These are phyloP conservation scores for Drosophila melanica DNA, from an alignment of 1,140 invertebrate genomes.

Conservation along the genomic window DNA sequence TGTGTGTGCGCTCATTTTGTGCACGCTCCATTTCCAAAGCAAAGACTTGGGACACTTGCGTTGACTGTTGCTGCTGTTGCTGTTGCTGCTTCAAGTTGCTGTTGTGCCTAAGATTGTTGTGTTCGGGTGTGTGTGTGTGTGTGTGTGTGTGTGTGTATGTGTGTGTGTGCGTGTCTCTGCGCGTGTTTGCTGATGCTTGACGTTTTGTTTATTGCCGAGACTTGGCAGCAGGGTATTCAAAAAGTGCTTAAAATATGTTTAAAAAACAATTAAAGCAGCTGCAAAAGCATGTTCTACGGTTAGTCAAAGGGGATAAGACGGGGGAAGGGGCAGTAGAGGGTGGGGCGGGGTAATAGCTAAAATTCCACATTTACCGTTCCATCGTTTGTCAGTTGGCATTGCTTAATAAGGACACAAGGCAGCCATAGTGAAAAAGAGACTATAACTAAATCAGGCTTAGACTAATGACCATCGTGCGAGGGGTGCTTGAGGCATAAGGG, in stretches of 20 bases:
- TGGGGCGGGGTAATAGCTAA: constrained; percentile 27
- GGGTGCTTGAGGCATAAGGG: not conserved
- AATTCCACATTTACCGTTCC: constrained; percentile 13
- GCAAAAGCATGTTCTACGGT: constrained; percentile 20
- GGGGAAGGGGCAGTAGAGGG: too few species aligned
- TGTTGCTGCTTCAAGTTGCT: constrained; percentile 18
- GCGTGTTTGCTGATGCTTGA: constrained; percentile 43
- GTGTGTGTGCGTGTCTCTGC: not conserved
- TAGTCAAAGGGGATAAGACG: not conserved
- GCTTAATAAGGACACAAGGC: constrained; percentile 41
- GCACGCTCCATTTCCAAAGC: constrained; percentile 66
- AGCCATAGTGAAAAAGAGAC: not conserved
- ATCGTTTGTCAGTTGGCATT: constrained; percentile 46
- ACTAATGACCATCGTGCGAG: constrained; percentile 13
- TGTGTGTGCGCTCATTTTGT: constrained; percentile 58
- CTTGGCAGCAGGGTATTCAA: constrained; percentile 29
- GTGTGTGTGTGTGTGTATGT: constrained; percentile 43
- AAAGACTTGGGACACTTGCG: constrained; percentile 33
- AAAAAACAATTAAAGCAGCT: constrained; percentile 74
- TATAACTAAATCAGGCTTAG: constrained; percentile 9
- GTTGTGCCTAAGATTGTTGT: constrained; percentile 34
- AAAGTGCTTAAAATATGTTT: constrained; percentile 69
- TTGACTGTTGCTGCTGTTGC: constrained; percentile 42
- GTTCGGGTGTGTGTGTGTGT: constrained; percentile 18
- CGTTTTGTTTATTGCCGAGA: constrained; percentile 67